Conservation (phyloP, 2,888 invertebrate genomes). For the Acronicta psi region DNA sequence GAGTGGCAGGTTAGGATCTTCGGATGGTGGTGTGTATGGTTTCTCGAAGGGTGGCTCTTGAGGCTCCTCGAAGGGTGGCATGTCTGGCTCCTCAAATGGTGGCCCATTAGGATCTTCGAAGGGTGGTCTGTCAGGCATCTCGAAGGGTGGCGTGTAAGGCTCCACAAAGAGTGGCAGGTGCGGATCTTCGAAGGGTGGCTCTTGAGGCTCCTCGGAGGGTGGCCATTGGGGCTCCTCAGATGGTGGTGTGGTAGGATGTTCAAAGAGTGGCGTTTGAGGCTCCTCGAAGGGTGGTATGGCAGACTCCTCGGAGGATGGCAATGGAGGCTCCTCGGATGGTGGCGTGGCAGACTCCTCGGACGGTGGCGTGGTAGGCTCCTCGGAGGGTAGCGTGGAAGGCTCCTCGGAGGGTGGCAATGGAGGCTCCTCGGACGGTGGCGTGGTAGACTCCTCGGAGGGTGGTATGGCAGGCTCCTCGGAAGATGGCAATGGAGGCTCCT, state of each 20-base stretch:
- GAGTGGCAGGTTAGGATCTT: too few relatives aligned
- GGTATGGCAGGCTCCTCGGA: too few relatives aligned
- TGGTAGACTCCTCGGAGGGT: too few relatives aligned
- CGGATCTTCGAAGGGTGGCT: background rate
- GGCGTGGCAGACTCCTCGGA: too few relatives aligned
- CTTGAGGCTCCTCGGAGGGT: background rate
- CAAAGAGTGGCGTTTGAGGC: accelerated
- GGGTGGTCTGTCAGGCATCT: too few relatives aligned
- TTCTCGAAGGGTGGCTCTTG: background rate
- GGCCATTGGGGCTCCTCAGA: background rate
- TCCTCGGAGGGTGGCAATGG: too few relatives aligned
- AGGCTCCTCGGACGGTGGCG: too few relatives aligned
- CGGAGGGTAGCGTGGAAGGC: too few relatives aligned
- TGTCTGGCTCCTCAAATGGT: background rate
- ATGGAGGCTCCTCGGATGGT: too few relatives aligned
- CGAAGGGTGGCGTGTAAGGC: background rate
- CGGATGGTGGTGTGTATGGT: background rate
- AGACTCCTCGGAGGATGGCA: background rate
- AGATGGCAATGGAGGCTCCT: too few relatives aligned
- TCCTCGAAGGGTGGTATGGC: background rate
- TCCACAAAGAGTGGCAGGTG: background rate
- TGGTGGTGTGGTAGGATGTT: background rate
- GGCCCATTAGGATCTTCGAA: background rate
- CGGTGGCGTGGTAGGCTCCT: too few relatives aligned
- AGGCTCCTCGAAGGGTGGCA: background rate